Evolutionary conservation across 2,888 invertebrate species (phyloP).

Genomic region (Conchocele bisecta): DNA sequence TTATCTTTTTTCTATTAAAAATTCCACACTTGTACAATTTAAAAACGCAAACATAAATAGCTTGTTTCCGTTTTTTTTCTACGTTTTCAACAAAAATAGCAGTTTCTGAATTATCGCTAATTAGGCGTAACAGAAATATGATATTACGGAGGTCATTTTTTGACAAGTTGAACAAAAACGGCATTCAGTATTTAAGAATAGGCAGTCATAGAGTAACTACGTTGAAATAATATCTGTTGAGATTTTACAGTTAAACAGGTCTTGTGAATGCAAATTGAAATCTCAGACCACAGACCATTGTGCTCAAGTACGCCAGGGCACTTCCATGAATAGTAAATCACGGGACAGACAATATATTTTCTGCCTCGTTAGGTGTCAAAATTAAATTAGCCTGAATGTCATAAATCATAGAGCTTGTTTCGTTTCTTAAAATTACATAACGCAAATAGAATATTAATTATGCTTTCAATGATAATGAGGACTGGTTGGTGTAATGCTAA

Average conservation of each 20-base stretch:
- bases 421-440: no score
- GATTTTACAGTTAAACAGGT: conserved; percentile 53
- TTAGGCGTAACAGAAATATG: conserved; percentile 42
- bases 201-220: not conserved
- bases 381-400: conserved; percentile 49
- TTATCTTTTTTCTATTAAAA: no score
- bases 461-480: no score
- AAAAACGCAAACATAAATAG: no score
- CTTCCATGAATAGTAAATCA: conserved; percentile 41
- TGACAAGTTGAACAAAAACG: conserved; percentile 33
- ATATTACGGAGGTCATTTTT: conserved; percentile 38
- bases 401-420: no score
- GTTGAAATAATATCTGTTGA: conserved; percentile 55
- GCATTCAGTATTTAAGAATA: not conserved
- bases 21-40: no score
- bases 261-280: conserved; percentile 50
- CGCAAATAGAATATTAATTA: no score
- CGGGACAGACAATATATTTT: conserved; percentile 27
- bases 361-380: conserved; percentile 37
- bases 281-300: conserved; percentile 39
- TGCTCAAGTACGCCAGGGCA: conserved; percentile 35
- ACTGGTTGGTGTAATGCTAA: no score
- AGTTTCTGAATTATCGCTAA: conserved; percentile 41
- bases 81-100: not conserved
- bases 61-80: not conserved